Base-by-base conservation (phyloP, 2,113 vertebrate genomes). In the Mastomys natalensis region DNA sequence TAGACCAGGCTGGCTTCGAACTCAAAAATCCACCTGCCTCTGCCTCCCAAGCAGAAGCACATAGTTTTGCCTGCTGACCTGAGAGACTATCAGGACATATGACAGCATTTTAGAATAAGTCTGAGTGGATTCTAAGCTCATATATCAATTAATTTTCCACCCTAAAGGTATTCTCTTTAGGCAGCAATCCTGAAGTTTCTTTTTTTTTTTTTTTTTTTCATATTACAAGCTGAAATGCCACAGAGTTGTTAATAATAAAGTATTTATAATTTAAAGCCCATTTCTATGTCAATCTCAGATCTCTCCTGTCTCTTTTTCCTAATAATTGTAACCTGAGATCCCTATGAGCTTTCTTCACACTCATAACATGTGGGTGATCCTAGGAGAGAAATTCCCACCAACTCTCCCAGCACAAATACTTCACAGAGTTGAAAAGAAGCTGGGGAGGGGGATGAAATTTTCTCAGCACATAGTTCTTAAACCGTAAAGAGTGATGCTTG, bases 301-400 rank as follows among this genome's bases (percentile, higher is more conserved):
- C 22, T 60, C 93, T 86, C 37, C 45, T 87, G 4, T 68, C 21
- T 74, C 66, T 80, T 93, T 96, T 78, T 96, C 48, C 55, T 90
- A 87, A 84, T 70, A 77, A 70, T 37, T 53, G 68, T 87, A 66
- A 81, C 48, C 55, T 84, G 43, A 94, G 93, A 53, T 60, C 76
- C 24, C 62, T 81, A 43, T 15, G 78, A 40, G 24, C 1, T 40
- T 43, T 40, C 62, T 19, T 91, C 26, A 34, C 21, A 34, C 19
- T 68, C 34, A 55, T 5, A 5, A 72, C 37, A 0, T 16, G 29
- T 26, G 55, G 37, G 66, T 85, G 76, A 88, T 19, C 80, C 72
- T 64, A 66, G 45, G 77, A 93, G n/a, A 76, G 34, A 21, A 81
- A 86, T 43, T 72, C 58, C 76, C 84, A 40, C n/a, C 93, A 60